Percentiles rank a stretch among this genome's conserved stretches.
phyloP scores from a whole-genome alignment of 2,797 vertebrate species.

The Gymnodraco acuticeps region DNA sequence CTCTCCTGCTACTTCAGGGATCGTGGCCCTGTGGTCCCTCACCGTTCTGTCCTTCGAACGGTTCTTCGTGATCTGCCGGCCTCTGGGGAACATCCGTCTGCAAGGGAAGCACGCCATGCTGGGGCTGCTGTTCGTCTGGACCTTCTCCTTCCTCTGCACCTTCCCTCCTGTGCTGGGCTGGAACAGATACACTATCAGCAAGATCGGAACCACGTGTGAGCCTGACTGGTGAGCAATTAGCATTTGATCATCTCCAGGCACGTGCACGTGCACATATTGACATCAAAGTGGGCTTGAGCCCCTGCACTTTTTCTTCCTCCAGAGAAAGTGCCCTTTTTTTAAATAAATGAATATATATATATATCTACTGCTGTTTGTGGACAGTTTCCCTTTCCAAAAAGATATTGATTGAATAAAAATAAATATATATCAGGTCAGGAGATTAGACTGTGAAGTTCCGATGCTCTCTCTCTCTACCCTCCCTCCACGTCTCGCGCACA shows the following conservation, averaged over 20 bases:
- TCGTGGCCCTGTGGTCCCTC: slow-evolving; percentile 93
- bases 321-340: no score
- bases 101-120: slow-evolving; percentile 85
- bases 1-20: slow-evolving; percentile 79
- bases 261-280: no score
- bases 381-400: no score
- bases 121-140: slow-evolving; percentile 91
- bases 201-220: slow-evolving; percentile 95
- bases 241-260: background rate
- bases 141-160: slow-evolving; percentile 93
- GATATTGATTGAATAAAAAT: no score
- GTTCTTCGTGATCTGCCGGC: slow-evolving; percentile 90
- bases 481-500: no score
- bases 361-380: no score
- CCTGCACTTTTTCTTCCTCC: no score
- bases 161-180: slow-evolving; percentile 91
- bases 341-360: no score
- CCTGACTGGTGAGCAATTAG: slow-evolving; percentile 90
- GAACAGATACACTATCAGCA: slow-evolving; percentile 94
- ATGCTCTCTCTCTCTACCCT: no score
- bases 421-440: no score
- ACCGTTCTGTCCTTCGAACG: slow-evolving; percentile 92
- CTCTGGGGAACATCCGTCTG: slow-evolving; percentile 83
- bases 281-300: no score
- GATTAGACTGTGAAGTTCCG: no score